Evolutionary conservation across 1,140 invertebrate species (phyloP).

Genomic region (Dinothrombium tinctorium): DNA sequence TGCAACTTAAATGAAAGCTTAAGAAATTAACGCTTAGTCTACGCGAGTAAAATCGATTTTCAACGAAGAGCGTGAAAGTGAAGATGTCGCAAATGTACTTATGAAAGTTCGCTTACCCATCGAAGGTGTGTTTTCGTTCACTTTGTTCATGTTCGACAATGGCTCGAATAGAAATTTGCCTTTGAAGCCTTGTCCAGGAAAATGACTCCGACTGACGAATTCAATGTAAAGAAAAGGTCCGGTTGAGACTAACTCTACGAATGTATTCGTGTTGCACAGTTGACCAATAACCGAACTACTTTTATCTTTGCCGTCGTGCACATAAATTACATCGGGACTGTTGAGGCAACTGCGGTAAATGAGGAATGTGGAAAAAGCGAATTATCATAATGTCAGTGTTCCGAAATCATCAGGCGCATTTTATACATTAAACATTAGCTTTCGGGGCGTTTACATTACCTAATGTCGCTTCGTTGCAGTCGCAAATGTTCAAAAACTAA

Average conservation of each 20-base stretch:
- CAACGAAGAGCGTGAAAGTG: no score
- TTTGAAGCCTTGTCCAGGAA: conserved; percentile 58
- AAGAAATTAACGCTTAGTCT: no score
- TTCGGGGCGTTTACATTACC: conserved; percentile 11
- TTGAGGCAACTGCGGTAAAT: conserved; percentile 37
- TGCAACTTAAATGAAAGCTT: no score
- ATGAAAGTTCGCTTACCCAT: no score
- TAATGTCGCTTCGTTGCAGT: conserved; percentile 18
- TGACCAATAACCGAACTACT: conserved; percentile 42
- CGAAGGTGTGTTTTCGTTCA: no score
- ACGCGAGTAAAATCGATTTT: no score
- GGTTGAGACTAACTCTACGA: conserved; percentile 50
- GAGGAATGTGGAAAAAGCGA: conserved; percentile 1
- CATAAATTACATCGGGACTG: conserved; percentile 49
- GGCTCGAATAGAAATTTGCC: conserved; percentile 47
- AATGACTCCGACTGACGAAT: conserved; percentile 52
- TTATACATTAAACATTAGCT: background rate
- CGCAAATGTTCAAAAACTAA: conserved; percentile 22
- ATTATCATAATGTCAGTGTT: background rate
- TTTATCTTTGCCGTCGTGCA: conserved; percentile 42
- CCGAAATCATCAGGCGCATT: background rate
- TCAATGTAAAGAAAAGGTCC: conserved; percentile 50
- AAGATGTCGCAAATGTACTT: no score
- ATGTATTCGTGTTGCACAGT: conserved; percentile 46
- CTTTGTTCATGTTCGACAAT: no score